A percentile compares a stretch with the other conserved stretches of the same genome.
Evolutionary conservation across 35 echinoderm and acorn worm species (phyloP).

Genomic region (Holothuria glaberrima): DNA sequence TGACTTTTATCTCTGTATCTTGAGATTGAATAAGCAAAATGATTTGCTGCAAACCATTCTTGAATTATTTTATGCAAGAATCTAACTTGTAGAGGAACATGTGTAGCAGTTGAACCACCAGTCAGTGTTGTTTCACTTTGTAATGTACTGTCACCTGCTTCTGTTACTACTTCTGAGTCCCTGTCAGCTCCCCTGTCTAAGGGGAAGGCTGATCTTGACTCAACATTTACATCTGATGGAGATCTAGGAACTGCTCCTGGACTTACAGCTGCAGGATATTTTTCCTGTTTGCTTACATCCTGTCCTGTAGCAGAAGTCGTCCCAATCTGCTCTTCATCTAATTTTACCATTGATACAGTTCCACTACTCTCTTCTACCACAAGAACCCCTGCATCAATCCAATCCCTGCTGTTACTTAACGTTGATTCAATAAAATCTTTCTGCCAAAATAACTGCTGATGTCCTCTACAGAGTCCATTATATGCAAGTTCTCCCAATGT

Average conservation of each 20-base stretch:
- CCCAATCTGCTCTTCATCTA: no score
- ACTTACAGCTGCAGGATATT: no score
- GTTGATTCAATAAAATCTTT: neutral
- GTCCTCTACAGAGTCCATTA: conserved; percentile 31
- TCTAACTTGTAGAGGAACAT: neutral
- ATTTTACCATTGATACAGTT: no score
- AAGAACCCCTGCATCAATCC: conserved; percentile 33
- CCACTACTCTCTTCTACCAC: conserved; percentile 1
- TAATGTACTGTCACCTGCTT: no score
- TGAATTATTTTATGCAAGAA: conserved; percentile 36
- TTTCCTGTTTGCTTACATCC: no score
- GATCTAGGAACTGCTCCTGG: no score
- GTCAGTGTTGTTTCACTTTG: no score
- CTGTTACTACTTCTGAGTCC: no score
- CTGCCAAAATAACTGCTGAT: conserved; percentile 9
- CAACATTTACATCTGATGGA: no score
- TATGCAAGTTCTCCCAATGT: conserved; percentile 24
- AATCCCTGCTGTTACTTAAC: neutral
- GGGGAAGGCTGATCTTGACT: no score
- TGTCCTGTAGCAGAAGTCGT: no score
- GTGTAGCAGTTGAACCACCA: neutral
- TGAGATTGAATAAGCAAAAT: neutral
- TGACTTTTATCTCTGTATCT: neutral
- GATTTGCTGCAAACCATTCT: conserved; percentile 29
- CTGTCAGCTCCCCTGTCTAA: no score